Conservation (phyloP, 2,797 vertebrate species). For the Enteromius paludinosus region DNA sequence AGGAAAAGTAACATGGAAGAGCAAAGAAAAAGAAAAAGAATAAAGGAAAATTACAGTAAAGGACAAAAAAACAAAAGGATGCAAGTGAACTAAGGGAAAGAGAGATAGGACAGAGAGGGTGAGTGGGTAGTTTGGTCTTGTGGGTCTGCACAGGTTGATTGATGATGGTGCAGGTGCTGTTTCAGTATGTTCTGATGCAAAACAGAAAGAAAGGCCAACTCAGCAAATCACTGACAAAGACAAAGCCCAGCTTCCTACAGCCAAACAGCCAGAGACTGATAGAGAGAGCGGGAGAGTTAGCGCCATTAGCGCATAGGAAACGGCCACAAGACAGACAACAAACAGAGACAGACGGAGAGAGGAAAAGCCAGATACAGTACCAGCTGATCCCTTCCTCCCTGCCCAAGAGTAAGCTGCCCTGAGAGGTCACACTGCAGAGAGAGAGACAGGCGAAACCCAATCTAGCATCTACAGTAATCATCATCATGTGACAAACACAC, state of each 20-base stretch:
- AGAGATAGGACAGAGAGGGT: neutral
- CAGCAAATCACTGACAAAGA: slow-evolving; percentile 77
- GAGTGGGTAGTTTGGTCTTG: slow-evolving; percentile 53
- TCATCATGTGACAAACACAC: slow-evolving; percentile 20
- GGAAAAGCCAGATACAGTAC: slow-evolving; percentile 76
- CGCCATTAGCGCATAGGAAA: slow-evolving; percentile 1
- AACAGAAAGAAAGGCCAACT: slow-evolving; percentile 44
- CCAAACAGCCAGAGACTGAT: slow-evolving; percentile 54
- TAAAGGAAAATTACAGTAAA: neutral
- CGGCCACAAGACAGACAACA: slow-evolving; percentile 14
- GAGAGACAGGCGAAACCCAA: slow-evolving; percentile 59
- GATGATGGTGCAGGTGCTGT: slow-evolving; percentile 65
- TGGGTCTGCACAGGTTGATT: slow-evolving; percentile 69
- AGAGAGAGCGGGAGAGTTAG: neutral
- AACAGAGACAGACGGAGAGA: slow-evolving; percentile 7
- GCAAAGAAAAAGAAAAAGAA: neutral
- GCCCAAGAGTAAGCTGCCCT: slow-evolving; percentile 86
- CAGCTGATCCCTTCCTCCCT: slow-evolving; percentile 87
- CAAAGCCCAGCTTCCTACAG: slow-evolving; percentile 69
- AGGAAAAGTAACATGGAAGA: neutral
- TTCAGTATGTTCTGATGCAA: slow-evolving; percentile 59
- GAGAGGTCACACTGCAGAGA: slow-evolving; percentile 80
- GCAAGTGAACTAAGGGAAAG: neutral
- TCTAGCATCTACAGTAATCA: slow-evolving; percentile 51
- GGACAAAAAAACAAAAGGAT: neutral